Evolutionary conservation across 2,888 invertebrate species (phyloP).

Genomic region (Erebia palarica): DNA sequence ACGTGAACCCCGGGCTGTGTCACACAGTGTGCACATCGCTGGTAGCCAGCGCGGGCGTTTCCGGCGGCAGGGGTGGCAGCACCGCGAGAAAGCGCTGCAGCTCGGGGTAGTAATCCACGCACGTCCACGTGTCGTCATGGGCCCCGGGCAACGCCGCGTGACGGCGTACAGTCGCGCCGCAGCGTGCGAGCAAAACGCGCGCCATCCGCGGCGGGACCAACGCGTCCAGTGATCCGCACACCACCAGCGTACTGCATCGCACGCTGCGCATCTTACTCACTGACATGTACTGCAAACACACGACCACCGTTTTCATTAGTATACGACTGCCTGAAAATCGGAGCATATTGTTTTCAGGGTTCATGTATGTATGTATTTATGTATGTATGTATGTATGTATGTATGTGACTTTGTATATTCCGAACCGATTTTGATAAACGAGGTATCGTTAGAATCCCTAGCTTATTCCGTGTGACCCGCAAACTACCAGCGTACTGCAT

Average conservation of each 20-base stretch:
- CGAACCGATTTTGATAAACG: too few relatives aligned
- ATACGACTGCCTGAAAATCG: too few relatives aligned
- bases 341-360: too few relatives aligned
- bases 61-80: slow-evolving; percentile 47
- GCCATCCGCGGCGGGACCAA: slow-evolving; percentile 96
- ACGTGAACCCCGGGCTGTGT: neutral
- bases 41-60: neutral
- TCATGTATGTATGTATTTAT: too few relatives aligned
- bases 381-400: too few relatives aligned
- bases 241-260: slow-evolving; percentile 90
- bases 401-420: too few relatives aligned
- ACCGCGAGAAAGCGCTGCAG: slow-evolving; percentile 80
- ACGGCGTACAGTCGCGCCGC: slow-evolving; percentile 89
- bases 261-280: slow-evolving; percentile 88
- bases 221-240: slow-evolving; percentile 93
- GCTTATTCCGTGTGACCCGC: too few relatives aligned
- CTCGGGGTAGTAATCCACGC: slow-evolving; percentile 88
- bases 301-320: too few relatives aligned
- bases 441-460: too few relatives aligned
- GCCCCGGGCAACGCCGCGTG: slow-evolving; percentile 91
- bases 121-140: slow-evolving; percentile 97
- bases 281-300: slow-evolving; percentile 85
- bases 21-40: slow-evolving; percentile 6
- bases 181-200: slow-evolving; percentile 88
- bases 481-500: too few relatives aligned